Evolutionary conservation across 2,888 invertebrate genomes (phyloP).

Genomic region (Cheilosia urbana): DNA sequence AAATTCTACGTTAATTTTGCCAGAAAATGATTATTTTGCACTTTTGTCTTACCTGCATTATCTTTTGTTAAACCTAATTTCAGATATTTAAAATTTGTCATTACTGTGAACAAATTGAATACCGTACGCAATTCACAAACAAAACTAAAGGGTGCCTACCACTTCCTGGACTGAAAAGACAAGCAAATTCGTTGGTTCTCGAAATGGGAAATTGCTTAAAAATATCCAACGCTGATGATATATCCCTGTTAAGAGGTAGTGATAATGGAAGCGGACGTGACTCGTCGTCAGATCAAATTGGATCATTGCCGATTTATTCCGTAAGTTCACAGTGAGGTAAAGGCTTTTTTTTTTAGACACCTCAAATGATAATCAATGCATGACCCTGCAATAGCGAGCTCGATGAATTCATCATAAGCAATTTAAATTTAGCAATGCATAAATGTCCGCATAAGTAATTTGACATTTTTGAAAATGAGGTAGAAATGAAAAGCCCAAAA

Average conservation of each 20-base stretch:
- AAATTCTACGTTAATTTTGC: too few relatives aligned
- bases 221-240: conserved; percentile 87
- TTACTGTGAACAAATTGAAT: conserved; percentile 12
- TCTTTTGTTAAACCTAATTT: neutral
- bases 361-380: neutral
- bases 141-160: neutral
- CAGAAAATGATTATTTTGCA: too few relatives aligned
- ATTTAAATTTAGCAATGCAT: too few relatives aligned
- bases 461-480: too few relatives aligned
- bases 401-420: too few relatives aligned
- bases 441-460: too few relatives aligned
- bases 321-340: conserved; percentile 76
- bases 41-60: too few relatives aligned
- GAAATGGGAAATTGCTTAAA: conserved; percentile 90
- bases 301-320: conserved; percentile 84
- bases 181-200: neutral
- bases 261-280: conserved; percentile 86
- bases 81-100: neutral
- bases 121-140: neutral
- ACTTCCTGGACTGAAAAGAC: neutral
- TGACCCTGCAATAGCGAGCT: too few relatives aligned
- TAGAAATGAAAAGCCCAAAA: too few relatives aligned
- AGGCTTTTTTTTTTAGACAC: neutral
- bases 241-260: conserved; percentile 86
- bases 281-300: conserved; percentile 86